Conservation (phyloP, 1,140 invertebrate species). For the Ylistrum balloti region DNA sequence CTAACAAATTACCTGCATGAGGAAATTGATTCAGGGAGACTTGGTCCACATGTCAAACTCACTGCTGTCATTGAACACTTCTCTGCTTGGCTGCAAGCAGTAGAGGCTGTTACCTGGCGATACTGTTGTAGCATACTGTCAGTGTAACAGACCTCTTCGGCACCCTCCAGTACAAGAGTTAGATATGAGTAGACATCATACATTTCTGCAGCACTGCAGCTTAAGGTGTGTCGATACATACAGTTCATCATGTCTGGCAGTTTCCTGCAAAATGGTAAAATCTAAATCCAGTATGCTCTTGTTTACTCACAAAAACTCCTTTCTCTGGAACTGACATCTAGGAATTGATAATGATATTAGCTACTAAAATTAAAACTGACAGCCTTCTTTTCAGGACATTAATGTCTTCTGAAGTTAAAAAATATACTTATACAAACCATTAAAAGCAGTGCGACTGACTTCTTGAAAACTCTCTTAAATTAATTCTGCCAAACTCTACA, state of each 20-base stretch:
- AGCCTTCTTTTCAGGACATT: too few relatives aligned
- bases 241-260: neutral
- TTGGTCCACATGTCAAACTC: neutral
- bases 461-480: too few relatives aligned
- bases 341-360: too few relatives aligned
- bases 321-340: too few relatives aligned
- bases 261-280: neutral
- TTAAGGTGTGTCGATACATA: neutral
- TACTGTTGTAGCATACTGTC: neutral
- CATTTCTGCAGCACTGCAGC: neutral
- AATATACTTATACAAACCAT: too few relatives aligned
- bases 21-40: neutral
- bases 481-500: too few relatives aligned
- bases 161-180: neutral
- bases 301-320: too few relatives aligned
- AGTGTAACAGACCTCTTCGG: neutral
- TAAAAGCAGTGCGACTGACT: too few relatives aligned
- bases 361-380: too few relatives aligned
- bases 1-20: neutral
- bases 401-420: too few relatives aligned
- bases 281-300: neutral
- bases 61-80: neutral
- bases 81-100: neutral
- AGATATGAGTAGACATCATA: neutral
- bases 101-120: neutral